Conservation (phyloP, 1,140 invertebrate species). For the Trachymyrmex septentrionalis region DNA sequence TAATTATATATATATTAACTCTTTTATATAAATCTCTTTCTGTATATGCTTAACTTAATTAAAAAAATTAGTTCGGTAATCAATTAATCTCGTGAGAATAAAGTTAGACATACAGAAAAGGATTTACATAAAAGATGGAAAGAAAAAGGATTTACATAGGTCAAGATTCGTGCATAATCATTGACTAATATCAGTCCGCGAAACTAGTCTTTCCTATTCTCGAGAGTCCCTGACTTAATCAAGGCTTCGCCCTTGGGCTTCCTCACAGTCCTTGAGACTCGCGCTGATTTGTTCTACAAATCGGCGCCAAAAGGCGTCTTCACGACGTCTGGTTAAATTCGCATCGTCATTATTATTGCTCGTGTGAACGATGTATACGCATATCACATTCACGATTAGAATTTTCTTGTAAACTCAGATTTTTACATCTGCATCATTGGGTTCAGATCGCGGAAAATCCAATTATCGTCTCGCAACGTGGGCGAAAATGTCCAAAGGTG, state of each 20-base stretch:
- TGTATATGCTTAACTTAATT: not conserved
- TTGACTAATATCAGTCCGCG: conserved; percentile 40
- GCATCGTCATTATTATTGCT: conserved; percentile 65
- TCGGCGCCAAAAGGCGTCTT: conserved; percentile 70
- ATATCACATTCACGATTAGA: conserved; percentile 68
- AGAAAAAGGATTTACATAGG: not conserved
- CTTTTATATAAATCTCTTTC: too few relatives aligned
- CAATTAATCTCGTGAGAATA: not conserved
- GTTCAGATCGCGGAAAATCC: conserved; percentile 13
- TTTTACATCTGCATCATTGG: not conserved
- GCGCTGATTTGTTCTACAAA: conserved; percentile 70
- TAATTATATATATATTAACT: not conserved
- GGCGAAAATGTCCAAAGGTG: conserved; percentile 59
- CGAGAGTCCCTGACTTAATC: conserved; percentile 61
- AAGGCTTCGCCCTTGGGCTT: conserved; percentile 68
- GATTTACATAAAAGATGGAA: conserved; percentile 3
- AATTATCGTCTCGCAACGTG: conserved; percentile 27
- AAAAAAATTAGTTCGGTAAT: not conserved
- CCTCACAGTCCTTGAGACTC: conserved; percentile 66
- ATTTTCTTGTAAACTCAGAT: conserved; percentile 47
- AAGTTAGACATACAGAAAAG: not conserved
- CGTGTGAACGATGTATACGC: conserved; percentile 62
- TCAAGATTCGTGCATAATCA: conserved; percentile 30
- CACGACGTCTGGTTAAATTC: conserved; percentile 33
- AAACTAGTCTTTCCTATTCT: conserved; percentile 31